Percentiles rank a stretch among this genome's conserved stretches.
These are phyloP conservation scores for Pogonomyrmex barbatus DNA, from an alignment of 1,140 invertebrate species.

Conservation along the genomic window DNA sequence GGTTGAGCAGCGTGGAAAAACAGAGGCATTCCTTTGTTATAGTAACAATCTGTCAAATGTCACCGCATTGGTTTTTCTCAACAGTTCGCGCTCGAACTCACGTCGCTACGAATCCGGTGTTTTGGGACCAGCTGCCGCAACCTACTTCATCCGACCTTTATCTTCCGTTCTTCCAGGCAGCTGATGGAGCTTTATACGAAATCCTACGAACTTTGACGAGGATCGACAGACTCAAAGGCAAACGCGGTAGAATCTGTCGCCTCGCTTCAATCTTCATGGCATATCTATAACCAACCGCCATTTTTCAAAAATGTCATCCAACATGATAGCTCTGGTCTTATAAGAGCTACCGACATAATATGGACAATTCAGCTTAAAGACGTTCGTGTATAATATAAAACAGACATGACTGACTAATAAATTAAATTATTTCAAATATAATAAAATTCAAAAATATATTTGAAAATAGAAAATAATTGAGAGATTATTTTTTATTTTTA, in stretches of 20 bases:
- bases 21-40: constrained; percentile 52
- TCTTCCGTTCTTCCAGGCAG: constrained; percentile 66
- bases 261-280: constrained; percentile 39
- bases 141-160: constrained; percentile 72
- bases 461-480: background rate
- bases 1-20: constrained; percentile 65
- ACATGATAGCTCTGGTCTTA: constrained; percentile 35
- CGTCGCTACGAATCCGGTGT: constrained; percentile 27
- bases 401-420: background rate
- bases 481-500: background rate
- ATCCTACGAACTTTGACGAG: constrained; percentile 78
- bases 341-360: constrained; percentile 1
- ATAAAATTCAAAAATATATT: background rate
- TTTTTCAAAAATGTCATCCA: constrained; percentile 67
- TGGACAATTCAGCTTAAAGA: background rate
- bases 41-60: constrained; percentile 83
- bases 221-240: constrained; percentile 79
- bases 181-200: constrained; percentile 77
- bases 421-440: background rate
- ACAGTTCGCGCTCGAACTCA: constrained; percentile 68
- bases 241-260: constrained; percentile 58
- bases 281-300: constrained; percentile 44
- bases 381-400: background rate
- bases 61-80: constrained; percentile 81
- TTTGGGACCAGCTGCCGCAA: constrained; percentile 77